Evolutionary conservation across 92 coral and sea anemone genomes (phyloP).

Genomic region (Blastomussa wellsi): DNA sequence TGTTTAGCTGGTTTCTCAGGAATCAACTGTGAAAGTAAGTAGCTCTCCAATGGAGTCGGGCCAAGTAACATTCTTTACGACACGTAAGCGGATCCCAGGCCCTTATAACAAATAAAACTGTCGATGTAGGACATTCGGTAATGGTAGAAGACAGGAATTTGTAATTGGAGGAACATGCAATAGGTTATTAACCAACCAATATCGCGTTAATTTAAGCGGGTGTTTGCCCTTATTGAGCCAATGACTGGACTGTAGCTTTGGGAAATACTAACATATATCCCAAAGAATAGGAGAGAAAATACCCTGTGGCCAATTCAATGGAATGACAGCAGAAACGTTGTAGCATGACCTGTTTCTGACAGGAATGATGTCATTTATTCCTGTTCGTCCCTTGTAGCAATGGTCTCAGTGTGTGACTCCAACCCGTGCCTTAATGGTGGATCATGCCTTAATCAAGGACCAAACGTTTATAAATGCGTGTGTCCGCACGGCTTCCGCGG

Average conservation of each 20-base stretch:
- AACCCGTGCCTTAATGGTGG: conserved; percentile 94
- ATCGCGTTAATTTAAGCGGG: not conserved
- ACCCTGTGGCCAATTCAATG: too few relatives aligned
- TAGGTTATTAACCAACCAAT: too few relatives aligned
- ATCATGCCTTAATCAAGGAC: conserved; percentile 94
- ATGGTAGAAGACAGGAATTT: not conserved
- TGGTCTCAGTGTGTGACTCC: conserved; percentile 95
- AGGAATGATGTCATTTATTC: not conserved
- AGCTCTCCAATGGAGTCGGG: too few relatives aligned
- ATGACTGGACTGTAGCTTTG: not conserved
- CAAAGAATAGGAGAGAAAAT: too few relatives aligned
- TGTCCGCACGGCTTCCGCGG: conserved; percentile 92
- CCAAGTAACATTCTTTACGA: not conserved
- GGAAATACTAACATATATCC: too few relatives aligned
- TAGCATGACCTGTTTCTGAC: not conserved
- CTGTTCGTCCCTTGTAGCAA: conserved; percentile 54
- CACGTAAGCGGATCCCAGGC: not conserved
- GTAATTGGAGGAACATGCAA: not conserved
- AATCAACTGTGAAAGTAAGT: conserved; percentile 91
- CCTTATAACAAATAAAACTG: too few relatives aligned
- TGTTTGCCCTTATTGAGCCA: not conserved
- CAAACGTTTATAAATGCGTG: conserved; percentile 85
- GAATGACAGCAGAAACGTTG: not conserved
- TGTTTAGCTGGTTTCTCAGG: conserved; percentile 96
- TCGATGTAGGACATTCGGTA: not conserved